Conservation (phyloP, 2,797 vertebrate genomes). For the Falco novaeseelandiae region DNA sequence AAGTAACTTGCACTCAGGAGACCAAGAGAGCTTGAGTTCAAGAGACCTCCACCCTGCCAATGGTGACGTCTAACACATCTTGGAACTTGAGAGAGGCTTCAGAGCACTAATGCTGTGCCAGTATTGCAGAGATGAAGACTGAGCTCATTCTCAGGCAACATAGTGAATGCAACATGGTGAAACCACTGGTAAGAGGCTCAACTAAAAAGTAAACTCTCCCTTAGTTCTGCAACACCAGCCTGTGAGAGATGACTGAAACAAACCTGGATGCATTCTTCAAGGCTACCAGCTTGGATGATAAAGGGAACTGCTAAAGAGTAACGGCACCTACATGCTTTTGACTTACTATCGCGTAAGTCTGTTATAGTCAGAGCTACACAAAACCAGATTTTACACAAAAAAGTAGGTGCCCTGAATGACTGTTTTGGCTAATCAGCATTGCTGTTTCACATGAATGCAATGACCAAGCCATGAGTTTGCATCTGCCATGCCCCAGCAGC, state of each 20-base stretch:
- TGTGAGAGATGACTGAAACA: background rate
- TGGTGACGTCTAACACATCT: background rate
- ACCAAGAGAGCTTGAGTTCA: background rate
- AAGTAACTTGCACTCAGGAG: background rate
- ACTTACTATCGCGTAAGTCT: background rate
- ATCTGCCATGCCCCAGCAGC: background rate
- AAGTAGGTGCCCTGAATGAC: background rate
- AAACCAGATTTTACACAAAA: background rate
- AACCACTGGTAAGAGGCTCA: background rate
- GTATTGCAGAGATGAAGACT: background rate
- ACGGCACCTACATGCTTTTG: accelerated
- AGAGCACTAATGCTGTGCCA: background rate
- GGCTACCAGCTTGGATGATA: background rate
- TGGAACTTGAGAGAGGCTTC: background rate
- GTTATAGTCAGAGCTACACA: background rate
- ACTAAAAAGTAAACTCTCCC: background rate
- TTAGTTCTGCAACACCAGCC: background rate
- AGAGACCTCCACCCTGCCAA: background rate
- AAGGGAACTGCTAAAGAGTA: background rate
- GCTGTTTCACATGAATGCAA: accelerated
- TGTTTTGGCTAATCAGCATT: accelerated
- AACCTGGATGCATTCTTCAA: background rate
- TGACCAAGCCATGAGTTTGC: background rate
- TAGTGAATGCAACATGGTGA: background rate
- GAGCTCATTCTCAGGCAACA: background rate